Percentiles rank a stretch among this genome's conserved stretches.
Evolutionary conservation across 2,888 invertebrate species (phyloP).

Genomic region (Steinernema hermaphroditum): DNA sequence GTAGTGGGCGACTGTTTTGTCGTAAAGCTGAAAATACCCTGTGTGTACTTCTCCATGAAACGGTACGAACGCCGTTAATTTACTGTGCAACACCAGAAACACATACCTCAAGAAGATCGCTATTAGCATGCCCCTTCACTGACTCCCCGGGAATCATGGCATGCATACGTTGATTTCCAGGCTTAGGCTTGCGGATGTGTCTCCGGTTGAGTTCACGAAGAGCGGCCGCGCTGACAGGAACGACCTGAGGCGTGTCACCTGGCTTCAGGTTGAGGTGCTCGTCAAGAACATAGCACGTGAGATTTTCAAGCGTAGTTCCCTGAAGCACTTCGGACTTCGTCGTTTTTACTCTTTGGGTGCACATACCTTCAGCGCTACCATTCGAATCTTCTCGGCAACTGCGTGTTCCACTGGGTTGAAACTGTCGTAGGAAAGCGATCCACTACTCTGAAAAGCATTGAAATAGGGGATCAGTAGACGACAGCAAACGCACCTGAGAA

Average conservation of each 20-base stretch:
- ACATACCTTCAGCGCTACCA: neutral
- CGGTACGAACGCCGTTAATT: too few species aligned
- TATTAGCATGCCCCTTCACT: neutral
- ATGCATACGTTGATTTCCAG: too few species aligned
- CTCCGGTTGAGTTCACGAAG: neutral
- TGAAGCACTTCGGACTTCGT: neutral
- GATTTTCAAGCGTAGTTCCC: neutral
- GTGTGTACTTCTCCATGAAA: too few species aligned
- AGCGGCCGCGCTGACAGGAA: neutral
- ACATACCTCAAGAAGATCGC: neutral
- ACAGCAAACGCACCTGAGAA: neutral
- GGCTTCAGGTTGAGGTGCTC: neutral
- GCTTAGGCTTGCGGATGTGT: neutral
- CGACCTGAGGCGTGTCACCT: neutral
- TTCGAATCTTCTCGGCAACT: neutral
- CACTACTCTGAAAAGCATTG: neutral
- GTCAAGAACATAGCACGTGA: neutral
- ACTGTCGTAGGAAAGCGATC: constrained; percentile 3
- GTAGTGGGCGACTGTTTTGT: neutral
- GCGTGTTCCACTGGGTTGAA: neutral
- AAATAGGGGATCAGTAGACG: too few species aligned
- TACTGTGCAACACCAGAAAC: too few species aligned
- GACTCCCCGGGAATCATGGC: too few species aligned
- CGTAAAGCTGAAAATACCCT: neutral
- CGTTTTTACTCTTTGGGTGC: neutral